phyloP scores from a whole-genome alignment of 2,888 invertebrate genomes.

The Harpalus rufipes region DNA sequence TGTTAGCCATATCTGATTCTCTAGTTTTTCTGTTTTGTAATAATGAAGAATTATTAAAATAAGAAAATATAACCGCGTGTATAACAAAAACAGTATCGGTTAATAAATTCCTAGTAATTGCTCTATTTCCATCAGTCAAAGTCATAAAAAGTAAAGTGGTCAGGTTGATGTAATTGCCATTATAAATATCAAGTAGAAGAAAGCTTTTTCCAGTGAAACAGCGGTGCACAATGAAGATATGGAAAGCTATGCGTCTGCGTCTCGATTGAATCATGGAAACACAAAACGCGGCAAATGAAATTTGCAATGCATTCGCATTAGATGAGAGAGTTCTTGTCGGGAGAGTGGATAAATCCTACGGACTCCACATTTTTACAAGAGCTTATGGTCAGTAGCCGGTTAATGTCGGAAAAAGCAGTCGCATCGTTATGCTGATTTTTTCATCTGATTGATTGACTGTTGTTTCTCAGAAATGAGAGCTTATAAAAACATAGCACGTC shows the following conservation, averaged over 20 bases:
- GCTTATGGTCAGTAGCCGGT: conserved; percentile 55
- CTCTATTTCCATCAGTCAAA: neutral
- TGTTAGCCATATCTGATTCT: no score
- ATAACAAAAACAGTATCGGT: neutral
- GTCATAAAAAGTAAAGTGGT: neutral
- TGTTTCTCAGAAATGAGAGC: conserved; percentile 51
- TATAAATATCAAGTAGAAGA: neutral
- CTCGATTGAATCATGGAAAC: conserved; percentile 35
- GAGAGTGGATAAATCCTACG: conserved; percentile 48
- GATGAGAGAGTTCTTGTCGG: conserved; percentile 17
- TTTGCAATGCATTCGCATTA: conserved; percentile 55
- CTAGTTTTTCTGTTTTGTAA: neutral
- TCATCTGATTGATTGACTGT: conserved; percentile 59
- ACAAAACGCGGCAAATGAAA: conserved; percentile 42
- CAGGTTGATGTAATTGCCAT: neutral
- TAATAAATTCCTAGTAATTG: conserved; percentile 3
- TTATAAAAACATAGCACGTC: conserved; percentile 45
- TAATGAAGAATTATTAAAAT: neutral
- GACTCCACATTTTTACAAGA: conserved; percentile 58
- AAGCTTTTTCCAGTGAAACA: neutral
- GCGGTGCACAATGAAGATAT: conserved; percentile 39
- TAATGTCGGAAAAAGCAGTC: conserved; percentile 53
- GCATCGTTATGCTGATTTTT: conserved; percentile 47
- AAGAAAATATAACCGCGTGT: neutral
- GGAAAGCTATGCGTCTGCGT: conserved; percentile 28